Conservation (phyloP, 2,888 invertebrate species). For the Phyllotreta cruciferae region DNA sequence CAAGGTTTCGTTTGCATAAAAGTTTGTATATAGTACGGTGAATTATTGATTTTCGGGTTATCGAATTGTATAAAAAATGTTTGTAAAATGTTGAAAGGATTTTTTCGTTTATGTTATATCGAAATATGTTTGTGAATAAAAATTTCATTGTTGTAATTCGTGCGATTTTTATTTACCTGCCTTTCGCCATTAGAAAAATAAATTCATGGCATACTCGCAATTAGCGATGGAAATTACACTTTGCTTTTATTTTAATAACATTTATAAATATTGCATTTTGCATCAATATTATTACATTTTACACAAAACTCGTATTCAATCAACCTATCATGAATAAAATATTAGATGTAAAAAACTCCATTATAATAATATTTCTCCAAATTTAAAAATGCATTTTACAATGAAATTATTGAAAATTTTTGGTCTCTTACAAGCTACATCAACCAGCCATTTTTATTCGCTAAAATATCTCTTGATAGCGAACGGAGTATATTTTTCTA, state of each 20-base stretch:
- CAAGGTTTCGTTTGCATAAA: neutral
- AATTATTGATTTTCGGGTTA: constrained; percentile 23
- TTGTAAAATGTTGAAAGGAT: constrained; percentile 39
- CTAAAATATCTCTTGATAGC: too few relatives aligned
- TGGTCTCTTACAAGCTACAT: neutral
- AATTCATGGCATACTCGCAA: neutral
- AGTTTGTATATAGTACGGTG: neutral
- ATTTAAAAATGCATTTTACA: constrained; percentile 64
- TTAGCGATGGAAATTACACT: too few relatives aligned
- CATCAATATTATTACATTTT: constrained; percentile 10
- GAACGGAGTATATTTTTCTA: too few relatives aligned
- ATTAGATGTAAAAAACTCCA: constrained; percentile 8
- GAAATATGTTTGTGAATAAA: constrained; percentile 45
- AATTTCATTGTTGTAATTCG: constrained; percentile 38
- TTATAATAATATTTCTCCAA: too few relatives aligned
- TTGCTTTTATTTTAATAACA: too few relatives aligned
- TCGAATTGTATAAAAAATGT: constrained; percentile 28
- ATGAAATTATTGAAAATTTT: constrained; percentile 37
- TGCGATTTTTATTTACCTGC: constrained; percentile 10
- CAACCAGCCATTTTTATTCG: too few relatives aligned
- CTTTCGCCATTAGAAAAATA: neutral
- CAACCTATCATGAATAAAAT: constrained; percentile 9
- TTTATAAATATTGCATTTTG: neutral
- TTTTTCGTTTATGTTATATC: constrained; percentile 34
- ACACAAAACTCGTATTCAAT: constrained; percentile 12